phyloP scores from a whole-genome alignment of 92 coral and sea anemone genomes.

The Muricea muricata region DNA sequence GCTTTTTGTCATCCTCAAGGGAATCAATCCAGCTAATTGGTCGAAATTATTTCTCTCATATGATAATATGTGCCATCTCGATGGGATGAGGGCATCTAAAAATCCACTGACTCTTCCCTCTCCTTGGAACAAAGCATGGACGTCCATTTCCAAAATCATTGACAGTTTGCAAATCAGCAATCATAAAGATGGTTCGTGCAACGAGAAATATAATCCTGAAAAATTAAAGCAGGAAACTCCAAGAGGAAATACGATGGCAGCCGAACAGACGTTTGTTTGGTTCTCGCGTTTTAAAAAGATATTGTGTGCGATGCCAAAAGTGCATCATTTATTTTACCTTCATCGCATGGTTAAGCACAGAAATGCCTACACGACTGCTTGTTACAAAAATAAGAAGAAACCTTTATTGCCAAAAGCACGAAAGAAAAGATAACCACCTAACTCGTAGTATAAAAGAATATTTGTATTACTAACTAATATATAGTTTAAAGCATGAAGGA shows the following conservation, averaged over 20 bases:
- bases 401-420: no score
- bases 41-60: constrained; percentile 40
- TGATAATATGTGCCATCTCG: constrained; percentile 66
- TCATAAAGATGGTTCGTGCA: constrained; percentile 33
- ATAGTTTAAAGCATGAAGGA: no score
- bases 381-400: no score
- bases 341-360: no score
- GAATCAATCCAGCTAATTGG: constrained; percentile 14
- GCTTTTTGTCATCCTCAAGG: constrained; percentile 35
- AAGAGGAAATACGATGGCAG: constrained; percentile 14
- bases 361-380: no score
- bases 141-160: constrained; percentile 24
- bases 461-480: no score
- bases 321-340: constrained; percentile 61
- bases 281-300: no score
- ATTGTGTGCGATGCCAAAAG: constrained; percentile 69
- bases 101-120: constrained; percentile 28
- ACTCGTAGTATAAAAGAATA: no score
- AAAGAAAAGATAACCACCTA: no score
- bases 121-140: constrained; percentile 50
- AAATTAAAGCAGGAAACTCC: constrained; percentile 15
- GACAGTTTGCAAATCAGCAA: constrained; percentile 39
- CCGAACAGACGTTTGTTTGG: constrained; percentile 59
- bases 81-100: constrained; percentile 34
- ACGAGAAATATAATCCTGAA: constrained; percentile 30